These are phyloP conservation scores for Spea multiplicata DNA, from an alignment of 2,113 vertebrate genomes.

Conservation along the genomic window DNA sequence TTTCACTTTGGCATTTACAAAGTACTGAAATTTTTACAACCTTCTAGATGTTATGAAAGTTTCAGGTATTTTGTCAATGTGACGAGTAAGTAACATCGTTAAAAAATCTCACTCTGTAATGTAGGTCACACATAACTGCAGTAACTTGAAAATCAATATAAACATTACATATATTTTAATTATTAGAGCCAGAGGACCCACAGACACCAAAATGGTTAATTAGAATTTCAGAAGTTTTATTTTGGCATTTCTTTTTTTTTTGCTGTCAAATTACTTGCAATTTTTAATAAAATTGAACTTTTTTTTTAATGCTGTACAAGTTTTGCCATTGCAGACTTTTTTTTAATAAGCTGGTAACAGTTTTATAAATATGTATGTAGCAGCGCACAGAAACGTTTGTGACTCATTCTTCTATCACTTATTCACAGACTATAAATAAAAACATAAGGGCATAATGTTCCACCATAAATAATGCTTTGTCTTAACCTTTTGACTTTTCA, in stretches of 20 bases:
- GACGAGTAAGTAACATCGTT: conserved; percentile 3
- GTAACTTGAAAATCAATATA: background rate
- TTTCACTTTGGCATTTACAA: background rate
- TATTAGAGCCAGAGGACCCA: background rate
- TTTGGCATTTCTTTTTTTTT: background rate
- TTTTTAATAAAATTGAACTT: background rate
- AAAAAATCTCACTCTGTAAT: conserved; percentile 19
- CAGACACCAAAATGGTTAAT: background rate
- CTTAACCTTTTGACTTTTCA: conserved; percentile 11
- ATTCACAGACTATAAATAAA: background rate
- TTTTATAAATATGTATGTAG: conserved; percentile 20
- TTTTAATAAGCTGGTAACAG: conserved; percentile 9
- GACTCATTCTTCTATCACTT: background rate
- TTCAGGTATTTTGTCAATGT: background rate
- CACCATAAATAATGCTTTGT: background rate
- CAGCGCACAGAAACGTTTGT: background rate
- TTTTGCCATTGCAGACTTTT: background rate
- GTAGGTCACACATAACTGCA: conserved; percentile 19
- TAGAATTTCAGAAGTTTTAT: background rate
- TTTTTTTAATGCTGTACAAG: background rate
- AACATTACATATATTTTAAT: background rate
- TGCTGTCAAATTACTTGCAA: conserved; percentile 3
- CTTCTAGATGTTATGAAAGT: background rate
- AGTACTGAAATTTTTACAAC: background rate
- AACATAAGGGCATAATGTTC: background rate